Conservation (phyloP, 2,797 vertebrate species). For the Xenentodon cancila region DNA sequence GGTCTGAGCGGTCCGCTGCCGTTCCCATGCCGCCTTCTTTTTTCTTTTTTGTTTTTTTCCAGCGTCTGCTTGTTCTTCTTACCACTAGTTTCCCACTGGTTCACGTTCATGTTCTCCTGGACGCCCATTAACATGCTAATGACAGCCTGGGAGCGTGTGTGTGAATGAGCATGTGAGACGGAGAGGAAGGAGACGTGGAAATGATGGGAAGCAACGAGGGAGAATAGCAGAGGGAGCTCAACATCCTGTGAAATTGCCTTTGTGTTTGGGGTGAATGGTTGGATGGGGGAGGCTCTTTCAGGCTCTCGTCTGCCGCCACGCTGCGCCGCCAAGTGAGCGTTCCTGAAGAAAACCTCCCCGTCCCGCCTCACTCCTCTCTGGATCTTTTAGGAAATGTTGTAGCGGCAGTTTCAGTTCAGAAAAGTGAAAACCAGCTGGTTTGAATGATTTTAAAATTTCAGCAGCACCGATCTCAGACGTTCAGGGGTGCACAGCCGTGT, state of each 20-base stretch:
- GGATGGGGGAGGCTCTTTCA: slow-evolving; percentile 46
- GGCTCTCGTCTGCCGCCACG: slow-evolving; percentile 15
- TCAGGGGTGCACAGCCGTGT: too few relatives aligned
- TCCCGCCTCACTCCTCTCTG: background rate
- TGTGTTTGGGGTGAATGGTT: slow-evolving; percentile 73
- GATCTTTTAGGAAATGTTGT: too few relatives aligned
- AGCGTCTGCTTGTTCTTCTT: slow-evolving; percentile 25
- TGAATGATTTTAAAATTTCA: too few relatives aligned
- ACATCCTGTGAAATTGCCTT: slow-evolving; percentile 78
- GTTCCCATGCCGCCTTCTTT: slow-evolving; percentile 57
- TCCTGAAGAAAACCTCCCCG: slow-evolving; percentile 52
- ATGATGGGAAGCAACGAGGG: slow-evolving; percentile 21
- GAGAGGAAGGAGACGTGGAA: background rate
- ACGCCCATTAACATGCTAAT: slow-evolving; percentile 80
- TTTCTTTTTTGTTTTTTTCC: background rate
- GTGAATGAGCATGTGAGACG: slow-evolving; percentile 13
- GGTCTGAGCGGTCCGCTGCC: background rate
- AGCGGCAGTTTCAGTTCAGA: too few relatives aligned
- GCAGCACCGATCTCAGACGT: too few relatives aligned
- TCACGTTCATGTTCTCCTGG: slow-evolving; percentile 56
- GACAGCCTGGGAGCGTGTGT: slow-evolving; percentile 29
- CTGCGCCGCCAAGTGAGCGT: slow-evolving; percentile 70
- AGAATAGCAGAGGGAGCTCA: slow-evolving; percentile 44
- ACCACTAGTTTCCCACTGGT: slow-evolving; percentile 49
- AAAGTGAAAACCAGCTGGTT: too few relatives aligned